Base-by-base conservation (phyloP, 2,797 vertebrate genomes). In the Parambassis ranga region DNA sequence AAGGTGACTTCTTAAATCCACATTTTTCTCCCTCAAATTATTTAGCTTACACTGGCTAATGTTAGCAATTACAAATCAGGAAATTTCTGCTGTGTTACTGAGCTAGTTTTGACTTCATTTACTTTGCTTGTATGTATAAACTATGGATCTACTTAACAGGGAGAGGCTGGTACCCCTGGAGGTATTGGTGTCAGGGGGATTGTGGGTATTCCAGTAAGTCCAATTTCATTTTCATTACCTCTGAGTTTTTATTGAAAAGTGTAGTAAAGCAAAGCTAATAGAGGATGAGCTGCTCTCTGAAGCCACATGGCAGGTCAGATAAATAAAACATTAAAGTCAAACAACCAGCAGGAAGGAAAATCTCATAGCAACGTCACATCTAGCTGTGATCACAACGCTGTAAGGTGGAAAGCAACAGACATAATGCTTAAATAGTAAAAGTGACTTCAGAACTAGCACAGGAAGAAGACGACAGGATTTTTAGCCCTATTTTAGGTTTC, bases 171-270 rank as follows among this genome's bases (percentile, higher is more conserved):
- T 8, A 50, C 71, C 20, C 13, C 91, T 31, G 93, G 93, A 75
- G 23, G 62, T 28, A 14, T 58, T 41, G 93, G 93, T 26, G 1
- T 91, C 53, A 85, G 92, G 66, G 93, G 93, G 31, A 83, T 92
- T 68, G 90, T 92, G 35, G 93, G 93, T 71, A 93, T 94, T 78
- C 92, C 92, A 7, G 93, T 94, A 81, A 92, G 93, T 91, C 11
- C 16, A 41, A 10, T 5, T 52, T 55, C 1, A 9, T 50, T 63
- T 49, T 6, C 7, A 18, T 23, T 56, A 0, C 26, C 23, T 26
- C 18, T 20, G 15, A 4, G n/a, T 10, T 43, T 39, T 19, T 19
- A 30, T 37, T 39, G 31, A 19, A 15, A 38, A 61, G 9, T 16
- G n/a, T 33, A 56, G n/a, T 49, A 5, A 41, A 48, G 26, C 13